Base-by-base conservation (phyloP, 2,888 invertebrate genomes). In the Arge pagana region DNA sequence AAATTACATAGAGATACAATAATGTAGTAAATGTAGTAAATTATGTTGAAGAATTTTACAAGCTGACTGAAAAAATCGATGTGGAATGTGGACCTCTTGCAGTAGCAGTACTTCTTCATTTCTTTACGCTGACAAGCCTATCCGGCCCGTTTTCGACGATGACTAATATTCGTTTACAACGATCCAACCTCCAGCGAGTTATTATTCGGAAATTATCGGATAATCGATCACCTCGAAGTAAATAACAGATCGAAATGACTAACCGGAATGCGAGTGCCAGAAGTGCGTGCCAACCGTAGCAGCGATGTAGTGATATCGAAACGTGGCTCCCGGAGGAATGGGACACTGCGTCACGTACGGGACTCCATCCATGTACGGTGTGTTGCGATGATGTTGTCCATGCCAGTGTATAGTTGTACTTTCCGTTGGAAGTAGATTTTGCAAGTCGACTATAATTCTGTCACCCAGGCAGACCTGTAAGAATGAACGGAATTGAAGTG, bases 341-440 rank as follows among this genome's bases (percentile, higher is more conserved):
- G 93, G 91, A 60, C 93, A 93, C 75, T 93, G 93, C 0, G 92
- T 90, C 6, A 93, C 84, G 57, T 85, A 87, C 0, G 93, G 92
- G 0, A 92, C 92, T 0, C 93, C 93, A 60, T 94, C 93, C 92
- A 93, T 93, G 69, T 88, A 93, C 0, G 92, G 92, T 0, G 86
- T 86, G 0, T 83, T 83, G 45, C 79, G 77, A 74, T 92, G 90
- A 68, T 92, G 92, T 67, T 90, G 85, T 0, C 96, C 95, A 68
- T 96, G 96, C 94, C 94, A 96, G 69, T 96, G 96, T 15, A 96
- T 85, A 0, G 89, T 87, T 0, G 93, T 92, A 16, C 87, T 88
- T 70, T 93, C 92, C 0, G 88, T 87, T 68, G 86, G 81, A 72
- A 95, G 72, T 54, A 83, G 81, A 69, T 96, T 96, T 58, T 85